Conservation (phyloP, 2,113 vertebrate genomes). For the Gavialis gangeticus region DNA sequence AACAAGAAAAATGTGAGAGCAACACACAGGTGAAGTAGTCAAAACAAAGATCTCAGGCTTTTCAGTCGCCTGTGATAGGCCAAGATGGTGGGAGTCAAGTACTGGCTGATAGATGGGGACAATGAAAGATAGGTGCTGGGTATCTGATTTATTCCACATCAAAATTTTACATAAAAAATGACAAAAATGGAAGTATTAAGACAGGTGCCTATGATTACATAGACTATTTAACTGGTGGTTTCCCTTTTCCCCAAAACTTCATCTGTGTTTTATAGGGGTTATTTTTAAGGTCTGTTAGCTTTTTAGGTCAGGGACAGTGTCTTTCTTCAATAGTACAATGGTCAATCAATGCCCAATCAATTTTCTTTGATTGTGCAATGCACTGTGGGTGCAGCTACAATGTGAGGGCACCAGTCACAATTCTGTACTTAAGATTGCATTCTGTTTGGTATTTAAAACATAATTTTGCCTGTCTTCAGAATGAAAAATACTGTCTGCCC, state of each 20-base stretch:
- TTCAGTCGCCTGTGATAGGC: not conserved
- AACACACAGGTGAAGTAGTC: not conserved
- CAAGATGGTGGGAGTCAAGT: not conserved
- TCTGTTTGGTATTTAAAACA: not conserved
- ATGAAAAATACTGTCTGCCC: not conserved
- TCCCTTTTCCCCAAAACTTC: not conserved
- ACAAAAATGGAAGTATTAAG: not conserved
- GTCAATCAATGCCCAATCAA: not conserved
- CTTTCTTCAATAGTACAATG: not conserved
- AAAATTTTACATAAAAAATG: not conserved
- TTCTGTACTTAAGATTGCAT: not conserved
- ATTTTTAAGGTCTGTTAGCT: conserved; percentile 45
- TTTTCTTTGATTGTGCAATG: too few relatives aligned
- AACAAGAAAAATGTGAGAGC: not conserved
- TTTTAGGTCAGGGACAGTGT: conserved; percentile 41
- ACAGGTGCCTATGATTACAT: not conserved
- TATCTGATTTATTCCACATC: not conserved
- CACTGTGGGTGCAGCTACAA: not conserved
- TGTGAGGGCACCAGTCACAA: not conserved
- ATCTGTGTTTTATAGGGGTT: not conserved
- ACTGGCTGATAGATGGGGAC: not conserved
- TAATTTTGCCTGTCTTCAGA: not conserved
- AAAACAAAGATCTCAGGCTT: not conserved
- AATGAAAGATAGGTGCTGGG: not conserved
- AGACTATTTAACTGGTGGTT: accelerated